Evolutionary conservation across 2,888 invertebrate genomes (phyloP), one percentile per base, ranked within the genome.

Genomic region (Pegoplata infirma): DNA sequence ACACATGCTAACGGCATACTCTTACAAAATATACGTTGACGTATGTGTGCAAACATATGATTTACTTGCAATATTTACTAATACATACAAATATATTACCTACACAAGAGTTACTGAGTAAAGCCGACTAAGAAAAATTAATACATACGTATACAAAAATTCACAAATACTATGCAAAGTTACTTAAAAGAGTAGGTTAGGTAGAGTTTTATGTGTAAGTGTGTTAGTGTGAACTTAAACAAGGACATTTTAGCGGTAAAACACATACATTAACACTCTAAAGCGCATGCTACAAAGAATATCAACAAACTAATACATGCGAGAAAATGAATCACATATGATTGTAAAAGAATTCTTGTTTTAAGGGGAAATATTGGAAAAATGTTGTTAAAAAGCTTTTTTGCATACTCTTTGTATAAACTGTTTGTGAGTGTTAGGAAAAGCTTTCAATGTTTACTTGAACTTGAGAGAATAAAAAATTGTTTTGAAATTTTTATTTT

Each of bases 241-340:
- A 82, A 83, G 83, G 83, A 75, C 81, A 80, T 73, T 81, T 63
- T 72, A 81, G 82, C 81, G 80, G 82, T 68, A 76, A 75, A 67
- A 74, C 63, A 63, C 63, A 69, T 8, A 76, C 55, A 61, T 61
- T 32, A 4, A 40, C 32, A 46, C 46, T 56, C 8, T 14, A 8
- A 10, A 67, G 79, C 79, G 79, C 79, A 79, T 75, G 79, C 56
- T 49, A 44, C 47, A 56, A 46, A 49, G 21, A 49, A 49, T 49
- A 21, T 49, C 19, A 49, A 49, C 49, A 49, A 49, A 21, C 19
- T 4, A 19, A 40, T n/a, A 40, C n/a, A 40, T 40, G 12, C n/a
- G n/a, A n/a, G n/a, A n/a, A n/a, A n/a, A n/a, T n/a, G n/a, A n/a
- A 5, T 40, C n/a, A 40, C 3, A 5, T 40, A 32, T 40, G 32